Percentiles rank a stretch among this genome's conserved stretches.
phyloP scores from a whole-genome alignment of 1,140 invertebrate genomes.

The Ectropis grisescens region DNA sequence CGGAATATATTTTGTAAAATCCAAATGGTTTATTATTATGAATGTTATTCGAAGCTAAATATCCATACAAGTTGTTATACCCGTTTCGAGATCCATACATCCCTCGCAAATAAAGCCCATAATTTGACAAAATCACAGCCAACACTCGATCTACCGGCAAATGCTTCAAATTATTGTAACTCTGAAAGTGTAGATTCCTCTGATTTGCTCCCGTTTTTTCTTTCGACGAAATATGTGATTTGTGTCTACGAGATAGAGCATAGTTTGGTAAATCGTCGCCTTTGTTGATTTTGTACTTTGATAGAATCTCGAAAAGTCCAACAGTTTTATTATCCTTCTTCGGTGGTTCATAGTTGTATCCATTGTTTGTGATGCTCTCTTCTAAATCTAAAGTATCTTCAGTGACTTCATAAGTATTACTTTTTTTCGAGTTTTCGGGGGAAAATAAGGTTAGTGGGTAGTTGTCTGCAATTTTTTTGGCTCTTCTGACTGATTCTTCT shows the following conservation, averaged over 20 bases:
- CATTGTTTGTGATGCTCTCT: not conserved
- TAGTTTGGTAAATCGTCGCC: conserved; percentile 38
- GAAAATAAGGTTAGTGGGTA: no score
- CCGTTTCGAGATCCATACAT: conserved; percentile 33
- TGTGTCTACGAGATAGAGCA: conserved; percentile 23
- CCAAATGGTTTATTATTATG: conserved; percentile 75
- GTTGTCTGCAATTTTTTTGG: no score
- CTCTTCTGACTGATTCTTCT: no score
- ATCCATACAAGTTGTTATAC: conserved; percentile 71
- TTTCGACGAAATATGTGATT: conserved; percentile 14
- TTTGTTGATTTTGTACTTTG: conserved; percentile 35
- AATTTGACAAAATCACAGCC: conserved; percentile 73
- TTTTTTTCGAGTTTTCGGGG: not conserved
- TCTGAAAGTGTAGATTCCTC: no score
- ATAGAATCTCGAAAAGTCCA: conserved; percentile 29
- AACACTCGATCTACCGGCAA: conserved; percentile 70
- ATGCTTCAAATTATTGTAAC: conserved; percentile 70
- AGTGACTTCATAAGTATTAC: conserved; percentile 10
- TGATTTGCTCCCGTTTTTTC: conserved; percentile 8
- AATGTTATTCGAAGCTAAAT: conserved; percentile 73
- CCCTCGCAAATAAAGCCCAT: conserved; percentile 71
- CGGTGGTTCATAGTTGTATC: conserved; percentile 5
- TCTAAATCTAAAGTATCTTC: conserved; percentile 5
- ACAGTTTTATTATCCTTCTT: conserved; percentile 14
- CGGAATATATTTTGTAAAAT: conserved; percentile 68